Base-by-base conservation (phyloP, 1,140 invertebrate species). In the Maconellicoccus hirsutus region DNA sequence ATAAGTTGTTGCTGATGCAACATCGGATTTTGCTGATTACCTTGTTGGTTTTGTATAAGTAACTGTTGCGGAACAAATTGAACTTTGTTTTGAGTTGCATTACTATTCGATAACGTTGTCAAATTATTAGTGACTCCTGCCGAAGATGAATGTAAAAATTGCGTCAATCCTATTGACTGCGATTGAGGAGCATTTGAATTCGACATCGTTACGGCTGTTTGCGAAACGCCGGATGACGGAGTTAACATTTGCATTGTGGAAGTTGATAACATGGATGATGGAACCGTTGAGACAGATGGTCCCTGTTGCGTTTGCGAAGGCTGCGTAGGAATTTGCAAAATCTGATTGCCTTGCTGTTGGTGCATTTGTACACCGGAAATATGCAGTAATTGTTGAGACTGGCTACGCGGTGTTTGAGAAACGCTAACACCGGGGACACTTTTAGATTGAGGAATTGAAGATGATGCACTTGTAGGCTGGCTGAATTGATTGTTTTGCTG, bases 1-100 rank as follows among this genome's bases (percentile, higher is more conserved):
- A 66, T 70, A 7, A 38, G 12, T 19, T 27, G 25, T 23, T 70
- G 69, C 26, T 74, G 74, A 38, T 74, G 71, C 16, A 70, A 52
- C 23, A 42, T 23, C 2, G 10, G 10, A 52, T 21, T 42, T 21
- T 21, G 16, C 29, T 25, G 59, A 26, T 27, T 66, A 29, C 19
- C 25, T 26, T 66, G 61, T 66, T 66, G 61, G 16, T 22, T 22
- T 16, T 22, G 61, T 66, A 66, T 66, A 2, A 66, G 22, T 12
- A 66, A 26, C 16, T 23, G 61, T 66, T 22, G 61, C 4, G 8
- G 61, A 23, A 66, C 22, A 26, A 66, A 66, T 23, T 23, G 21
- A 12, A 66, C 22, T 23, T 66, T 66, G 25, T 66, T 66, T 4
- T 3, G 22, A 1, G 61, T 25, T 23, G 22, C 14, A 25, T 23